Evolutionary conservation across 2,888 invertebrate genomes (phyloP).

Genomic region (Pharmacophagus antenor): DNA sequence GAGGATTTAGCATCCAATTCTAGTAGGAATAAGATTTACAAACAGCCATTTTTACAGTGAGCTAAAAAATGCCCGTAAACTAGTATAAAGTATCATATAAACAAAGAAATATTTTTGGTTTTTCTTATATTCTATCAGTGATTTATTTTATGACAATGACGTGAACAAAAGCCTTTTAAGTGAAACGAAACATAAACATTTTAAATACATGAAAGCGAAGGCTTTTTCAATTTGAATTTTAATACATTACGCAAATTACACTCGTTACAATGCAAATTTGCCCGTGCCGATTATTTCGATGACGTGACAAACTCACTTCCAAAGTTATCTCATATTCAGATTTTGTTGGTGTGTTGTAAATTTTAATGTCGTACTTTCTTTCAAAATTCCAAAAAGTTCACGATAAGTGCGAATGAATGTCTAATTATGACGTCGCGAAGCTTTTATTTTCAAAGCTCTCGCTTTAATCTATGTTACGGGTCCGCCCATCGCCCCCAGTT

Average conservation of each 20-base stretch:
- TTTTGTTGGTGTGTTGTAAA: not conserved
- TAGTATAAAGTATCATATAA: no score
- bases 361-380: not conserved
- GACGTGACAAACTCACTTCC: not conserved
- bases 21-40: no score
- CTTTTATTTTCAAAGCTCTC: slow-evolving; percentile 28
- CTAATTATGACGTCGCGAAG: slow-evolving; percentile 27
- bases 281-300: slow-evolving; percentile 1
- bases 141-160: no score
- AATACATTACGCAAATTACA: slow-evolving; percentile 9
- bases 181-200: not conserved
- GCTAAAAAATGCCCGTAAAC: no score
- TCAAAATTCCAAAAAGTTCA: not conserved
- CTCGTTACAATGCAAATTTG: slow-evolving; percentile 21
- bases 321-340: not conserved
- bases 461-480: slow-evolving; percentile 37
- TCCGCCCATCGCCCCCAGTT: slow-evolving; percentile 39
- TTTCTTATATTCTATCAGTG: no score
- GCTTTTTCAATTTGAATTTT: slow-evolving; percentile 16
- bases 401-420: slow-evolving; percentile 25
- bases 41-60: no score
- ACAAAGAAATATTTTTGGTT: no score
- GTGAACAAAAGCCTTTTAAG: not conserved
- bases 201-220: not conserved
- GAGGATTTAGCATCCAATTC: no score